Base-by-base conservation (phyloP, 2,113 vertebrate species). In the Takifugu bimaculatus region DNA sequence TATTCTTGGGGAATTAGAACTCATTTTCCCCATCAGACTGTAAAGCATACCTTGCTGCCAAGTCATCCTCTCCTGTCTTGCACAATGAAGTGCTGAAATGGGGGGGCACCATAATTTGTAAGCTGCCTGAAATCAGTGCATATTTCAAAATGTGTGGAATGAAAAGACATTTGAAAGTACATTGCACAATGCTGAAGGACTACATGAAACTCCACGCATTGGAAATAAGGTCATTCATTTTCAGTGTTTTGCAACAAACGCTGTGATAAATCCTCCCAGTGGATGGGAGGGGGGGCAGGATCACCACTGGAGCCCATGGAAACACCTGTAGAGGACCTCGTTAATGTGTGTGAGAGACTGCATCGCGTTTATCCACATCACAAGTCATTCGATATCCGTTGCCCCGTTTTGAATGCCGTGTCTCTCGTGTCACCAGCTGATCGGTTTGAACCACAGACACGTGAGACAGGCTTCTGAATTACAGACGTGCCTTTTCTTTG, bases 401-500 rank as follows among this genome's bases (percentile, higher is more conserved):
- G 12, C 14, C 14, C 4, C 42, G 43, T 44, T 29, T 57, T 13
- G 13, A 5, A 20, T 54, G 57, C 50, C 55, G 57, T 55, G 45
- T 48, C 62, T 26, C 4, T 28, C 6, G 7, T 35, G n/a, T 54
- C 50, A 52, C 11, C 13, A 25, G 56, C 50, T 54, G 12, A 15
- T 39, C n/a, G 57, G 50, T 42, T 70, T 54, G 47, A 43, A 60
- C 5, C 51, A 43, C 64, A 57, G 27, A 50, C 28, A 52, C 11
- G 47, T 26, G 43, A 70, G 53, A 60, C 11, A 0, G 50, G n/a
- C 57, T 42, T 45, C 50, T 54, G 39, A 79, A 82, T 77, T 49
- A 79, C 58, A 77, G 51, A 68, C 68, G 75, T 82, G 73, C 75
- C 69, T 71, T 78, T 70, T 48, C 75, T 84, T 85, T 86, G 78